Evolutionary conservation across 2,888 invertebrate genomes (phyloP), one percentile per base, ranked within the genome.

Genomic region (Hirudinaria manillensis): DNA sequence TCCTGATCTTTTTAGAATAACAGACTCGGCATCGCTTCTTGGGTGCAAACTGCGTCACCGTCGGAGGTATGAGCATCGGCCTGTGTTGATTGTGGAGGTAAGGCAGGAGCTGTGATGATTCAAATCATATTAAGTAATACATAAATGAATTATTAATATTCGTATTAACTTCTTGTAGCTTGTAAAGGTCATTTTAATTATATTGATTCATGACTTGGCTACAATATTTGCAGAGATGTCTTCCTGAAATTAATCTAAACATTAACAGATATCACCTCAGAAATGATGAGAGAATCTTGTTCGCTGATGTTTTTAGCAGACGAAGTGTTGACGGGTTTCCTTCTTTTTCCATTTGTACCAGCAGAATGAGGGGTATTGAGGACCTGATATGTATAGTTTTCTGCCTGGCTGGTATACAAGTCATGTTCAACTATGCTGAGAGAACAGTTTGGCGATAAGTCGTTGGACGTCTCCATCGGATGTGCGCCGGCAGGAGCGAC

Each of bases 41-140:
- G 24, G 76, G 76, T 0, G 76, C 76, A 55, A 68, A 72, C 70
- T 76, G 76, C 21, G 73, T 73, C 6, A 71, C 67, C 16, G 76
- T 76, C 32, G 76, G 76, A 19, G 76, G 76, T 29, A 76, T 76
- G 45, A 73, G 34, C 36, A 68, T 73, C 21, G 76, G 76, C 27
- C 67, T 66, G 74, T 76, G 76, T 24, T 72, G 55, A 32, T 75
- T 65, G 45, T 51, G 55, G n/a, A 72, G 34, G 32, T 72, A 61
- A 65, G 71, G 51, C 51, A 75, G 34, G n/a, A 75, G 51, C 73
- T 73, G 73, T 13, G 34, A 68, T 61, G 61, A 19, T 24, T 29
- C 13, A 29, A 61, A 19, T 29, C 2, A 61, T 2, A 61, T 27
- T 21, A 61, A 61, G 13, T 16, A 61, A 21, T 61, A n/a, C 29